These are phyloP conservation scores for Watsonalla cultraria DNA, from an alignment of 2,888 invertebrate species.

Conservation along the genomic window DNA sequence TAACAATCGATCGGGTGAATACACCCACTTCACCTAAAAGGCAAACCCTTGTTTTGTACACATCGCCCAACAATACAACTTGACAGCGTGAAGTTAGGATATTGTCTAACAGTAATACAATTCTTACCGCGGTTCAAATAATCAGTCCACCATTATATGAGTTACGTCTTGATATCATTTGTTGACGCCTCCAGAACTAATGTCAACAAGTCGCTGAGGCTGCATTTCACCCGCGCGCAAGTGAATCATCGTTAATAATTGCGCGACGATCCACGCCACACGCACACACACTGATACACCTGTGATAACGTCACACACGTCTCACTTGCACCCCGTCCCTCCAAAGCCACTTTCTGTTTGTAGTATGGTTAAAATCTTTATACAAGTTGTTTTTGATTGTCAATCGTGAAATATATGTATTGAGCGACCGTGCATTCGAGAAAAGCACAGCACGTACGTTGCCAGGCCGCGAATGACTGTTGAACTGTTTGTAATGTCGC, in stretches of 20 bases:
- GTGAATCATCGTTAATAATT: conserved; percentile 78
- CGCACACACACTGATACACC: conserved; percentile 63
- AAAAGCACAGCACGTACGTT: conserved; percentile 45
- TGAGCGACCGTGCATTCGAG: conserved; percentile 31
- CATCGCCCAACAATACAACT: conserved; percentile 1
- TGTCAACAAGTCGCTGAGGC: conserved; percentile 76
- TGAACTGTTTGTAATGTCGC: conserved; percentile 73
- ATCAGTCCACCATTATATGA: conserved; percentile 73
- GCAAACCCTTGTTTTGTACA: too few relatives aligned
- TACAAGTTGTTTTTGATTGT: conserved; percentile 35
- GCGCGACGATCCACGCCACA: conserved; percentile 74
- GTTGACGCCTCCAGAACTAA: conserved; percentile 69
- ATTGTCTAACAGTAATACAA: background rate
- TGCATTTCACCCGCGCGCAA: conserved; percentile 77
- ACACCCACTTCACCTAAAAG: background rate
- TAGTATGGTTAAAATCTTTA: conserved; percentile 36
- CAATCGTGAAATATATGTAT: conserved; percentile 36
- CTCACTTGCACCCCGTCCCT: conserved; percentile 34
- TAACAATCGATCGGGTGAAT: background rate
- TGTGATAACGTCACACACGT: conserved; percentile 62
- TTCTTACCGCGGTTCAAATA: conserved; percentile 60
- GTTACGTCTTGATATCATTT: conserved; percentile 67
- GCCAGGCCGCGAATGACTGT: conserved; percentile 68
- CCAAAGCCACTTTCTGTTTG: conserved; percentile 41
- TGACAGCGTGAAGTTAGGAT: background rate